Base-by-base conservation (phyloP, 92 coral and sea anemone genomes). In the Zoanthus sansibaricus region DNA sequence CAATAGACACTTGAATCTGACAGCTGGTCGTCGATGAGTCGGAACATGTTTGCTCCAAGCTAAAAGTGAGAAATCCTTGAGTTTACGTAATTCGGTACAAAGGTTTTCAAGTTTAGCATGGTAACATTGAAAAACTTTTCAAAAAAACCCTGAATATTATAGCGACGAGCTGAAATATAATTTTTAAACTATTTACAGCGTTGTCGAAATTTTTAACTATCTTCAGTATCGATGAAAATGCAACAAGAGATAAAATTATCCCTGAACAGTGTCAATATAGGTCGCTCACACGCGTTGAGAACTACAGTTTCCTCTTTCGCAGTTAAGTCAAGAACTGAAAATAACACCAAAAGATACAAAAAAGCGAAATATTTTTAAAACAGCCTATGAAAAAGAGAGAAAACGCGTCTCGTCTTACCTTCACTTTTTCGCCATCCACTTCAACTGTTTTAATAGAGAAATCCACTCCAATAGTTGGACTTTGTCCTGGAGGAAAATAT, bases 381-480 rank as follows among this genome's bases (percentile, higher is more conserved):
- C 54, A 3, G 68, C 45, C 0, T 25, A 54, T 45, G 62, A 10
- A 7, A 56, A 58, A 21, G 16, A 62, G 37, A 17, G 52, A 44
- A 25, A 72, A 20, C 75, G 9, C 14, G 33, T 30, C 48, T 7
- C 14, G 42, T 37, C 85, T 84, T 86, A 97, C 99, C 98, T 97
- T 97, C 20, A 97, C 97, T 87, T 87, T 93, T 91, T 97, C 98
- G 68, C 95, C 94, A 58, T 97, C 98, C 21, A 95, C 96, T 48
- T 97, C 96, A 72, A 97, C 99, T 51, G 96, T 95, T 95, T 91
- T 92, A 55, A 97, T 97, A 32, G 96, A 90, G 83, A 97, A 97
- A 89, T 97, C 99, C 80, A 97, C 99, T 67, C 99, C 99, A 75
- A 97, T 97, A 14, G 99, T 97, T 0, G 99, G 98, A 12, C 99